phyloP scores from a whole-genome alignment of 2,113 vertebrate genomes.

The Barnardius zonarius region DNA sequence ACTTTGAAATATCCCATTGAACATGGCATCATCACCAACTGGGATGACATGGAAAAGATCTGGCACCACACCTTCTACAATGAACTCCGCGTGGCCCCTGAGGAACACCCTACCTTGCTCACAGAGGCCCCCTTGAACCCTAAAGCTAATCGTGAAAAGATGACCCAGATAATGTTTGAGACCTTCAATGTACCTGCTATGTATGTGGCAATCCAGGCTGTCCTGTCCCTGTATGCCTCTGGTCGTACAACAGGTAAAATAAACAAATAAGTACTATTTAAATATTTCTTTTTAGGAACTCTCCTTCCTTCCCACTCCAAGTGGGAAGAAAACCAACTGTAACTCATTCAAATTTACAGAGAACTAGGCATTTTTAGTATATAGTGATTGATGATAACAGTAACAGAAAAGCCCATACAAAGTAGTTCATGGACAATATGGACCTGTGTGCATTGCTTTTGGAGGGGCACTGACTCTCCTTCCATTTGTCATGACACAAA shows the following conservation, averaged over 20 bases:
- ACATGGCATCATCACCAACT: slow-evolving; percentile 95
- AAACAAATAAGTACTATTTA: background rate
- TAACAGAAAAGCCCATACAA: background rate
- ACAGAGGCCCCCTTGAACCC: slow-evolving; percentile 92
- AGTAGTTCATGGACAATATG: background rate
- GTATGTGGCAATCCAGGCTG: slow-evolving; percentile 99
- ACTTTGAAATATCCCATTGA: slow-evolving; percentile 94
- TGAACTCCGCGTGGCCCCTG: slow-evolving; percentile 89
- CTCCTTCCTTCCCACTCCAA: background rate
- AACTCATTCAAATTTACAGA: background rate
- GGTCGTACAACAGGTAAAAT: slow-evolving; percentile 97
- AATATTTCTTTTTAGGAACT: background rate
- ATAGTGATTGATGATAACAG: background rate
- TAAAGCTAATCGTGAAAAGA: slow-evolving; percentile 94
- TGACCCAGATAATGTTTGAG: slow-evolving; percentile 99
- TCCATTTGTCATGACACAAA: background rate
- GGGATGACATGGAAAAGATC: slow-evolving; percentile 98
- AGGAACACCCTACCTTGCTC: slow-evolving; percentile 90
- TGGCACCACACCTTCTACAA: slow-evolving; percentile 97
- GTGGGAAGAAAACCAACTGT: background rate
- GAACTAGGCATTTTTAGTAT: background rate
- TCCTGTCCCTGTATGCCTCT: slow-evolving; percentile 96
- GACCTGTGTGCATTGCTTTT: background rate
- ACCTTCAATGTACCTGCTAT: slow-evolving; percentile 99
- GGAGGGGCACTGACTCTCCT: background rate